Percentiles rank a stretch among this genome's conserved stretches.
Evolutionary conservation across 1,140 invertebrate genomes (phyloP).

Genomic region (Phocides pigmalion): DNA sequence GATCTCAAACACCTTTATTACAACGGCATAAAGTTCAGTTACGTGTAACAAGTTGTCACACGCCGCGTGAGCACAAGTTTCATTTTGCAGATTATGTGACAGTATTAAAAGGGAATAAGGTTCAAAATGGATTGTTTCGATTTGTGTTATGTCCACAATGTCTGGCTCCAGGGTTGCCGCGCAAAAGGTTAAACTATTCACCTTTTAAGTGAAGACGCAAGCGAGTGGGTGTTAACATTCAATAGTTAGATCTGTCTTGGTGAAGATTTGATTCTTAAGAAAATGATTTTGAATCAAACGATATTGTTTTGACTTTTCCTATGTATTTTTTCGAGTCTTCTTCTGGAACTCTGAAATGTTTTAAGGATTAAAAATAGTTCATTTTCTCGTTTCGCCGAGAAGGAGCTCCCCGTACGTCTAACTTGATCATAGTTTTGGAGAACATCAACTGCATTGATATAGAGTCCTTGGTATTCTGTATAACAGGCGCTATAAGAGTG

Average conservation of each 20-base stretch:
- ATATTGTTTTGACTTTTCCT: neutral
- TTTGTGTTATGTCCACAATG: neutral
- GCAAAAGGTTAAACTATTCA: slow-evolving; percentile 34
- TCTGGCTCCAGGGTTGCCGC: slow-evolving; percentile 18
- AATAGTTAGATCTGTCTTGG: slow-evolving; percentile 13
- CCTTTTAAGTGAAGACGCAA: slow-evolving; percentile 32
- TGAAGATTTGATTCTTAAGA: neutral
- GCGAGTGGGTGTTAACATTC: slow-evolving; percentile 25
- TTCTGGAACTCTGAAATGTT: too few relatives aligned
- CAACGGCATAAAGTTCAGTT: slow-evolving; percentile 5
- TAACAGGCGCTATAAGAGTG: too few relatives aligned
- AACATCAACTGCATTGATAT: too few relatives aligned
- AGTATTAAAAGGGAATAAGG: neutral
- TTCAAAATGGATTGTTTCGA: neutral
- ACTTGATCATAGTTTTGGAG: too few relatives aligned
- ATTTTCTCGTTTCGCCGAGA: too few relatives aligned
- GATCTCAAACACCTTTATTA: slow-evolving; percentile 8
- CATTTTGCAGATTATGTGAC: neutral
- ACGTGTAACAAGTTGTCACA: slow-evolving; percentile 10
- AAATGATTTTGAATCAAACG: neutral
- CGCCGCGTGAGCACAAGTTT: slow-evolving; percentile 7
- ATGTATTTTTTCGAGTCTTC: too few relatives aligned
- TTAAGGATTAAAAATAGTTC: too few relatives aligned
- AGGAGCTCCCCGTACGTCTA: too few relatives aligned
- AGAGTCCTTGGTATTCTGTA: too few relatives aligned